These are phyloP conservation scores for Callospermophilus lateralis DNA, from an alignment of 2,113 vertebrate genomes.

Conservation along the genomic window DNA sequence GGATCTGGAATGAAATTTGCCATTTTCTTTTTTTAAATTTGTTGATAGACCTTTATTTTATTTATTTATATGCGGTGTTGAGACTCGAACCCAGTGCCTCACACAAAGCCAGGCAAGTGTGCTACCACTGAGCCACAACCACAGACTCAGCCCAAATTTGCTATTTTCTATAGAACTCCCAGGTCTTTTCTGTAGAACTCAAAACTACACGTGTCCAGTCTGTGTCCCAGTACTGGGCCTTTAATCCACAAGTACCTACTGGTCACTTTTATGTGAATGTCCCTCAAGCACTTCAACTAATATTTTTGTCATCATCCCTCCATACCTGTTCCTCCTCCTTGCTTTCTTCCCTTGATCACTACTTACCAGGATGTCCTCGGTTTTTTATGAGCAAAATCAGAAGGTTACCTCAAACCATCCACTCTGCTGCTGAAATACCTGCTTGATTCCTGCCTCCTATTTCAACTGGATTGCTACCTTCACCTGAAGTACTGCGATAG, in stretches of 20 bases:
- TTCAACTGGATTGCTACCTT: not conserved
- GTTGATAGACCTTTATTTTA: no score
- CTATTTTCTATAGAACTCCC: not conserved
- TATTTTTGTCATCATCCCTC: not conserved
- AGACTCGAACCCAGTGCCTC: no score
- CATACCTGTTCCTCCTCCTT: not conserved
- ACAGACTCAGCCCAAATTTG: not conserved
- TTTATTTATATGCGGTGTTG: no score
- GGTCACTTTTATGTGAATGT: not conserved
- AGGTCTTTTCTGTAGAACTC: not conserved
- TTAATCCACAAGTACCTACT: not conserved
- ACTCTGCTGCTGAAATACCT: not conserved
- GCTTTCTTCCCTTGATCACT: not conserved
- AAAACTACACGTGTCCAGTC: not conserved
- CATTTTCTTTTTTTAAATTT: not conserved
- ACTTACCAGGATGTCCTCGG: not conserved
- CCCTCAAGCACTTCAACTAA: not conserved
- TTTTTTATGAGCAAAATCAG: not conserved
- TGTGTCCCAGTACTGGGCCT: not conserved
- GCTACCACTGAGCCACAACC: no score
- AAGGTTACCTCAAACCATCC: not conserved
- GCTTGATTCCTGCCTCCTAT: no score
- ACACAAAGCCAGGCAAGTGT: no score
- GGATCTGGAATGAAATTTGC: not conserved
- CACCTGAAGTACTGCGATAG: not conserved